These are phyloP conservation scores for Coilia nasus DNA, from an alignment of 2,797 vertebrate species.

Conservation along the genomic window DNA sequence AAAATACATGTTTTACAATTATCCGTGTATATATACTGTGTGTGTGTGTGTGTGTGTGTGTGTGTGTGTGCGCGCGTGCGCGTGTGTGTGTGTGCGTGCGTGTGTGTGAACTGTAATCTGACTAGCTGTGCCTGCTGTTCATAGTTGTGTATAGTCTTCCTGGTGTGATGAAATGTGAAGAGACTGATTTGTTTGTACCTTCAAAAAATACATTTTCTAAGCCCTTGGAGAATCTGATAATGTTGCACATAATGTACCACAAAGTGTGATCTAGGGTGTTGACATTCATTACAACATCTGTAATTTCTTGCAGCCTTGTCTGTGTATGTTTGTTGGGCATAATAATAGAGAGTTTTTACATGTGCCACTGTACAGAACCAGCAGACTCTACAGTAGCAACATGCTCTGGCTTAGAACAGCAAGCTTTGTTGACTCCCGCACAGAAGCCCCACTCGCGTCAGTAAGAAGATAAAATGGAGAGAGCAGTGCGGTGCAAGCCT, in stretches of 20 bases:
- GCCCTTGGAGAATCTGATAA: too few species aligned
- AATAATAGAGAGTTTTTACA: too few species aligned
- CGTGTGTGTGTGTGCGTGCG: not conserved
- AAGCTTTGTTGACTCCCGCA: too few species aligned
- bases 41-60: not conserved
- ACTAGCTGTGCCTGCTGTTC: conserved; percentile 27
- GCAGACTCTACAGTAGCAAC: not conserved
- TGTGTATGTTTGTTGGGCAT: too few species aligned
- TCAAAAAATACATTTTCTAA: not conserved
- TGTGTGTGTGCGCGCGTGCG: not conserved
- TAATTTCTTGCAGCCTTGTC: not conserved
- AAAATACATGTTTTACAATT: not conserved
- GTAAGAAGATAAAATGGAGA: too few species aligned
- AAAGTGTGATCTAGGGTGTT: not conserved
- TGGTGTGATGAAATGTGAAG: not conserved
- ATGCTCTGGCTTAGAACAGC: not conserved
- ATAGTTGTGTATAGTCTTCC: not conserved
- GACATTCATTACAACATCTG: not conserved
- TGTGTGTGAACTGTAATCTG: conserved; percentile 14
- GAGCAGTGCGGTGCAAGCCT: not conserved
- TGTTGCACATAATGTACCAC: too few species aligned
- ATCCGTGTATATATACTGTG: not conserved
- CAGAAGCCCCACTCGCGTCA: too few species aligned
- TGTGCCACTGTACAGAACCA: not conserved
- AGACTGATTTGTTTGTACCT: not conserved